phyloP scores from a whole-genome alignment of 2,888 invertebrate genomes.

The Sceliomorpha sp. region DNA sequence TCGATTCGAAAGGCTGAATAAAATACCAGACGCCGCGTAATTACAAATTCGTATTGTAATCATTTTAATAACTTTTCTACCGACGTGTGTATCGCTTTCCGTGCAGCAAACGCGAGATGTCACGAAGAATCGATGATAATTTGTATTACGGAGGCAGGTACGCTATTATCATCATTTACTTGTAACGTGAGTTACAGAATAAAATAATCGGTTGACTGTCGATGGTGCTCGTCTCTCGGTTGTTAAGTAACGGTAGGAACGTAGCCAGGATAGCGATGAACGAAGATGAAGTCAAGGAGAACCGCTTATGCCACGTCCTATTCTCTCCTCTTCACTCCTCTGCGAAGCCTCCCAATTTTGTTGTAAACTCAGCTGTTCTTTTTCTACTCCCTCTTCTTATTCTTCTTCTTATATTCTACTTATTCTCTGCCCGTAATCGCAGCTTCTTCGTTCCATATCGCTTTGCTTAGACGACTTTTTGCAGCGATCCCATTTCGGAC shows the following conservation, averaged over 20 bases:
- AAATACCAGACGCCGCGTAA: slow-evolving; percentile 11
- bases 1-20: background rate
- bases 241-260: slow-evolving; percentile 52
- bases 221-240: slow-evolving; percentile 19
- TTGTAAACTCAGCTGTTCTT: slow-evolving; percentile 16
- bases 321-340: slow-evolving; percentile 48
- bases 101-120: slow-evolving; percentile 3
- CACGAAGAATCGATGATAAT: slow-evolving; percentile 32
- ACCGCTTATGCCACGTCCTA: slow-evolving; percentile 66
- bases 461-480: no score
- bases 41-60: slow-evolving; percentile 16
- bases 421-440: no score
- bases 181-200: slow-evolving; percentile 39
- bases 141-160: slow-evolving; percentile 32
- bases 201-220: slow-evolving; percentile 43
- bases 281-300: slow-evolving; percentile 73
- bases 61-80: slow-evolving; percentile 13
- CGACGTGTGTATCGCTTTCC: slow-evolving; percentile 9
- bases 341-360: slow-evolving; percentile 39
- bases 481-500: no score
- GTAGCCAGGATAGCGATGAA: slow-evolving; percentile 43
- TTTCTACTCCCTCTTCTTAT: no score
- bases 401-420: no score
- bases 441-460: no score
- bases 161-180: slow-evolving; percentile 49